Base-by-base conservation (phyloP, 2,797 vertebrate species). In the Channallabes apus region DNA sequence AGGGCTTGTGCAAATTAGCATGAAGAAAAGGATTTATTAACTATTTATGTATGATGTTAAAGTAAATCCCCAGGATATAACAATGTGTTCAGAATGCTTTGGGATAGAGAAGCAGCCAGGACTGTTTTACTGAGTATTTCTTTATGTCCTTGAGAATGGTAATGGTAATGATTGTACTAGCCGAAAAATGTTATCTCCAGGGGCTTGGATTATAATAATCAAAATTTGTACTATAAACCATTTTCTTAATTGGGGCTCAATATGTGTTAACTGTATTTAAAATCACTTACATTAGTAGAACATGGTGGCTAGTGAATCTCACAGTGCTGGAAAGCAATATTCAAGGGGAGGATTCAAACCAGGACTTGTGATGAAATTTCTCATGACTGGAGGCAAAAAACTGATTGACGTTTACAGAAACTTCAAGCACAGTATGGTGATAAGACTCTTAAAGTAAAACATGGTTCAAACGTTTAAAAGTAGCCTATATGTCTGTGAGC, bases 21-120 rank as follows among this genome's bases (percentile, higher is more conserved):
- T 86, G 80, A 89, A 65, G 85, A 89, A 85, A 87, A 88, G 85
- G 79, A 84, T 89, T 91, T 91, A 92, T 91, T 92, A 91, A 84
- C 86, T 89, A 88, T 91, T 90, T 92, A 92, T 93, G 93, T 92
- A 91, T 89, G 79, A 88, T 41, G 87, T 87, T 69, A 85, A 79
- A 73, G 59, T 32, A 61, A 79, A 71, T 87, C 85, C 77, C 82
- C 82, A 59, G 59, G 78, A 87, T 88, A 89, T 81, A 88, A 83
- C 68, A 76, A 67, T 27, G 82, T 77, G 83, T 83, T 86, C 80
- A 84, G 85, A 86, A 87, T 82, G 82, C 64, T 72, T 86, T 32
- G 18, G 27, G 71, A 76, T 72, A 78, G 69, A 88, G 65, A 73
- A 71, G 22, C 38, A 71, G 61, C 67, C 54, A 8, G 51, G 62